Percentiles rank a stretch among this genome's conserved stretches.
phyloP scores from a whole-genome alignment of 2,113 vertebrate species.

The Mesembrinibis cayennensis region DNA sequence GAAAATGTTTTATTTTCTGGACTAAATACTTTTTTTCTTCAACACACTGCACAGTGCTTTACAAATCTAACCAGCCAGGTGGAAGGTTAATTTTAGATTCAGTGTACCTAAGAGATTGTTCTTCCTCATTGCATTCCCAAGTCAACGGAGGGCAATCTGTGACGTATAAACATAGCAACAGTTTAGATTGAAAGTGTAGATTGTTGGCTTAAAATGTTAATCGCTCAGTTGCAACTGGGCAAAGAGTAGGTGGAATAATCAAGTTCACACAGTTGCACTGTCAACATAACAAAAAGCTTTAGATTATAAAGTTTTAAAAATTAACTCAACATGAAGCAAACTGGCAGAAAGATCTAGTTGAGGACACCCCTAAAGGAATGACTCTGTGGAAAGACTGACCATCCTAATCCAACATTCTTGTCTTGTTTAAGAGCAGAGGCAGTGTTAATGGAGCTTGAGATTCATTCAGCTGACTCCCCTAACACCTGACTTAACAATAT shows the following conservation, averaged over 20 bases:
- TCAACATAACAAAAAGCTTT: neutral
- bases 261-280: neutral
- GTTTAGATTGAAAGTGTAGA: constrained; percentile 42
- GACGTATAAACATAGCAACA: neutral
- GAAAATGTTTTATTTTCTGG: neutral
- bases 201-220: constrained; percentile 26
- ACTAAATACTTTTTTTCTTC: neutral
- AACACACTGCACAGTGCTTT: neutral
- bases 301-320: neutral
- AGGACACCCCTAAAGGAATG: neutral
- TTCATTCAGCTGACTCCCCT: neutral
- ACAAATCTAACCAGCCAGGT: neutral
- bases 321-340: neutral
- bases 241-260: constrained; percentile 1
- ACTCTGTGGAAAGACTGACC: neutral
- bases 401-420: neutral
- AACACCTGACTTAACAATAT: neutral
- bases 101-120: neutral
- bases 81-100: neutral
- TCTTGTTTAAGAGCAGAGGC: neutral
- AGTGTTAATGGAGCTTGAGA: rapidly evolving
- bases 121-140: constrained; percentile 20
- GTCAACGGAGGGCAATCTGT: neutral
- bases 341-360: neutral
- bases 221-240: neutral